phyloP scores from a whole-genome alignment of 2,797 vertebrate species.

The Lycodopsis pacificus region DNA sequence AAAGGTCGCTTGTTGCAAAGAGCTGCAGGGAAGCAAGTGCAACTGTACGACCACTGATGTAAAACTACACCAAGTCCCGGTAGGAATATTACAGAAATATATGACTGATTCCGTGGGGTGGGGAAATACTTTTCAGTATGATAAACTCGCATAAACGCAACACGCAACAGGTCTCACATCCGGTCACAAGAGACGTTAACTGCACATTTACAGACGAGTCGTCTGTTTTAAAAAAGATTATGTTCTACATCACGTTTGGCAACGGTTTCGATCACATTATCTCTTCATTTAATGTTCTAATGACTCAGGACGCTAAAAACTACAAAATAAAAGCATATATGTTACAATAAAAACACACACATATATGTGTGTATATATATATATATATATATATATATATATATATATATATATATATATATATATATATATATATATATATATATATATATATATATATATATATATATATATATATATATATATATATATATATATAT shows the following conservation, averaged over 20 bases:
- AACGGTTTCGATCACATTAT: background rate
- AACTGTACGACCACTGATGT: background rate
- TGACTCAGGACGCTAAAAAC: background rate
- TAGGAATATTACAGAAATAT: background rate
- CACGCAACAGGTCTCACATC: background rate
- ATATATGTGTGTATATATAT: no score
- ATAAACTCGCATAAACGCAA: background rate
- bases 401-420: no score
- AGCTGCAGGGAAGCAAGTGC: conserved; percentile 36
- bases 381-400: background rate
- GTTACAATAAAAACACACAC: no score
- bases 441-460: no score
- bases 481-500: background rate
- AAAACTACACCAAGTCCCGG: background rate
- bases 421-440: background rate
- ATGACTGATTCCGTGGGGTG: background rate
- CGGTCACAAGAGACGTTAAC: background rate
- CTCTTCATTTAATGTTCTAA: background rate
- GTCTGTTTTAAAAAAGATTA: background rate
- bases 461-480: no score
- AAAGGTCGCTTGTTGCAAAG: conserved; percentile 32
- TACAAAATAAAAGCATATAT: background rate
- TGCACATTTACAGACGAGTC: no score
- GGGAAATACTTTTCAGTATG: background rate
- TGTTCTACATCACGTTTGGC: background rate